Evolutionary conservation across 2,888 invertebrate species (phyloP).

Genomic region (Homarus gammarus): DNA sequence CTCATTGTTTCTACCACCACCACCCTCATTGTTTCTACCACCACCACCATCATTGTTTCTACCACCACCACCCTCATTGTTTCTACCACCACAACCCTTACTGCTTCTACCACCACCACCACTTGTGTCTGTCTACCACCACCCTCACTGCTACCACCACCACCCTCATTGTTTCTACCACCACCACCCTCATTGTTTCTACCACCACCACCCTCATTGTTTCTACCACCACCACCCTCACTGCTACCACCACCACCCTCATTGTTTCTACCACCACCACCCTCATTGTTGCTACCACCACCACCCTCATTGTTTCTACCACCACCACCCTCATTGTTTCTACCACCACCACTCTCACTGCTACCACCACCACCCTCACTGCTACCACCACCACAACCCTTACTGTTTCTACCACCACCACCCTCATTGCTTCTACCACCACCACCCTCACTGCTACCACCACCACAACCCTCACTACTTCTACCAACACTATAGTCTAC

Average conservation of each 20-base stretch:
- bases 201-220: conserved; percentile 11
- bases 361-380: background rate
- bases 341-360: background rate
- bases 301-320: background rate
- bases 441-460: too few relatives aligned
- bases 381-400: too few relatives aligned
- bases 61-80: background rate
- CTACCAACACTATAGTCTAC: too few relatives aligned
- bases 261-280: background rate
- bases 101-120: too few relatives aligned
- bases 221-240: background rate
- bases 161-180: background rate
- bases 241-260: background rate
- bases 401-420: too few relatives aligned
- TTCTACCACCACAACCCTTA: background rate
- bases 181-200: background rate
- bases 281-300: too few relatives aligned
- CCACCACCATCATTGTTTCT: background rate
- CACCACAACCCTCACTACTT: too few relatives aligned
- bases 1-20: background rate
- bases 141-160: background rate
- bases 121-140: too few relatives aligned
- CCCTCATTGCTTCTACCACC: too few relatives aligned
- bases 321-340: background rate
- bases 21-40: background rate